phyloP scores from a whole-genome alignment of 2,797 vertebrate genomes.

The Spea hammondii region DNA sequence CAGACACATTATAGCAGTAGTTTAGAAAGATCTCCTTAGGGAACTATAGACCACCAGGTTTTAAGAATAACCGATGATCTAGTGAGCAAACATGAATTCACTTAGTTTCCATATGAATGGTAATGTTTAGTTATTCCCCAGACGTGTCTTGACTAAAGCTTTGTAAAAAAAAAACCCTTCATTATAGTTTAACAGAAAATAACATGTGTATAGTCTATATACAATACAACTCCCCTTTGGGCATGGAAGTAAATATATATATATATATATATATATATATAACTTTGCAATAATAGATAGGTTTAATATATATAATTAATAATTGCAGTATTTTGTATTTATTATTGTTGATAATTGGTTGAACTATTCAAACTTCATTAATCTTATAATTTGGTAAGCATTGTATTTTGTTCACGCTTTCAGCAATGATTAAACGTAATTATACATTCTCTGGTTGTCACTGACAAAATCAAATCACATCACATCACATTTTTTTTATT shows the following conservation, averaged over 20 bases:
- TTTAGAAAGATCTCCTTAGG: slow-evolving; percentile 25
- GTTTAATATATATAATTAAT: no score
- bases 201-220: slow-evolving; percentile 12
- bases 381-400: no score
- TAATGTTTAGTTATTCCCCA: slow-evolving; percentile 9
- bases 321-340: no score
- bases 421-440: not conserved
- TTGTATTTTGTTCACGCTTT: no score
- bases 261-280: no score
- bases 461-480: slow-evolving; percentile 6
- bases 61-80: slow-evolving; percentile 37
- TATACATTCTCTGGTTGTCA: not conserved
- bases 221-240: slow-evolving; percentile 20
- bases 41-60: slow-evolving; percentile 17
- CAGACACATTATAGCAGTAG: not conserved
- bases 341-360: no score
- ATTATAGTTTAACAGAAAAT: slow-evolving; percentile 24
- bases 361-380: no score
- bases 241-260: not conserved
- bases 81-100: slow-evolving; percentile 21
- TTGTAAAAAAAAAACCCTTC: slow-evolving; percentile 14
- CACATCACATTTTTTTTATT: not conserved
- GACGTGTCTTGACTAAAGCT: slow-evolving; percentile 8
- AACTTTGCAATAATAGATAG: no score
- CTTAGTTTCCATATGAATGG: slow-evolving; percentile 36